A percentile compares a stretch with the other conserved stretches of the same genome.
Evolutionary conservation across 1,140 invertebrate species (phyloP).

Genomic region (Musca domestica): DNA sequence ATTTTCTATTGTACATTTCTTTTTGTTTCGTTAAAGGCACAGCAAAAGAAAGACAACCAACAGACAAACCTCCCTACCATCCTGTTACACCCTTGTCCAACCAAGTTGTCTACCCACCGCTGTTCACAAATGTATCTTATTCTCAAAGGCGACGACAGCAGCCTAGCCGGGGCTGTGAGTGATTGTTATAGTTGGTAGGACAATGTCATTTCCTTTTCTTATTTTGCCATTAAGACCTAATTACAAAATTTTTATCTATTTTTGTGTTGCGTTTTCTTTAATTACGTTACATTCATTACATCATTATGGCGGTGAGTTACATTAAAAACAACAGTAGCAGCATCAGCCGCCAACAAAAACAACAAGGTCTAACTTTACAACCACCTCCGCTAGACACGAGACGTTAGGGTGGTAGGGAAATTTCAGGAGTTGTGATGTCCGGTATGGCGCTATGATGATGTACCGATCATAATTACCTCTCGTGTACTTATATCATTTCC

Average conservation of each 20-base stretch:
- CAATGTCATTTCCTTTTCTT: slow-evolving; percentile 19
- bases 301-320: slow-evolving; percentile 10
- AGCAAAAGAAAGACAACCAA: no score
- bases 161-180: no score
- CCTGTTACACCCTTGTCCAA: no score
- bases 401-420: background rate
- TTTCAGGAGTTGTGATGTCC: background rate
- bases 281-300: slow-evolving; percentile 20
- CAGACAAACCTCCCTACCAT: no score
- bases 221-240: slow-evolving; percentile 20
- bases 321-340: slow-evolving; percentile 10
- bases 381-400: background rate
- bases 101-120: no score
- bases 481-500: no score
- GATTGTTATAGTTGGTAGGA: background rate
- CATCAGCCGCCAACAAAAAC: background rate
- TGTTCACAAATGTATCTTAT: no score
- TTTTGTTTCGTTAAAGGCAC: no score
- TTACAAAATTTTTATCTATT: slow-evolving; percentile 18
- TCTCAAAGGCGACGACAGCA: no score
- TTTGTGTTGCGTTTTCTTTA: slow-evolving; percentile 20
- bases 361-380: background rate
- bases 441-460: background rate
- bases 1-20: no score
- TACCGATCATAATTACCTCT: no score